Evolutionary conservation across 2,113 vertebrate genomes (phyloP), one percentile per base, ranked within the genome.

Genomic region (Clarias batrachus): DNA sequence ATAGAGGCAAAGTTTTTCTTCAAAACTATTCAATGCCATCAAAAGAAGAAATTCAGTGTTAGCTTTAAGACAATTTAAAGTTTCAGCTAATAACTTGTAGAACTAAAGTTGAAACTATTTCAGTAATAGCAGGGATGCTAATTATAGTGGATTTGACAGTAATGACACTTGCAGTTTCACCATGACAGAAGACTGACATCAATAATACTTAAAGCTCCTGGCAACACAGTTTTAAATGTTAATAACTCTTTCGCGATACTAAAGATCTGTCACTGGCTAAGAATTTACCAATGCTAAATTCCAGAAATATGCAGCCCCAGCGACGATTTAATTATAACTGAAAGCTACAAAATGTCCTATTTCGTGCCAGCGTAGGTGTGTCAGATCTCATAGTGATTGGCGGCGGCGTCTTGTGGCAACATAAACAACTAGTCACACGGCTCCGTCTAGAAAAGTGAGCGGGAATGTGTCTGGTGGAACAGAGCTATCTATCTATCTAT

Each of bases 121-220:
- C 25, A 25, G 62, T 59, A 65, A 82, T n/a, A 37, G 25, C 27
- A 48, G 13, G 59, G 60, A 25, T 33, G 27, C 48, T 77, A 86
- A 66, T 80, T 33, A 70, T 12, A 59, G 27, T 57, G 84, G 12
- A 30, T 79, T 25, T 85, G 84, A 80, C 74, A 68, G 74, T 85
- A 85, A 85, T 85, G 62, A 80, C 54, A 54, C 60, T 16, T 85
- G 62, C 63, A 52, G 59, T 33, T 52, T 23, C 52, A 73, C 30
- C 7, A 21, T 79, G 48, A 79, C 74, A 78, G 62, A 78, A 78
- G 60, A 85, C 17, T 77, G 84, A 62, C 60, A 74, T 19, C 8
- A 68, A 30, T 80, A 56, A 79, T 57, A 57, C 41, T 78, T 71
- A 83, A 71, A 83, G 57, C 13, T 37, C 57, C 16, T 74, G 54